A percentile compares a stretch with the other conserved stretches of the same genome.
Evolutionary conservation across 92 coral and sea anemone species (phyloP).

Genomic region (Palythoa caribaeorum): DNA sequence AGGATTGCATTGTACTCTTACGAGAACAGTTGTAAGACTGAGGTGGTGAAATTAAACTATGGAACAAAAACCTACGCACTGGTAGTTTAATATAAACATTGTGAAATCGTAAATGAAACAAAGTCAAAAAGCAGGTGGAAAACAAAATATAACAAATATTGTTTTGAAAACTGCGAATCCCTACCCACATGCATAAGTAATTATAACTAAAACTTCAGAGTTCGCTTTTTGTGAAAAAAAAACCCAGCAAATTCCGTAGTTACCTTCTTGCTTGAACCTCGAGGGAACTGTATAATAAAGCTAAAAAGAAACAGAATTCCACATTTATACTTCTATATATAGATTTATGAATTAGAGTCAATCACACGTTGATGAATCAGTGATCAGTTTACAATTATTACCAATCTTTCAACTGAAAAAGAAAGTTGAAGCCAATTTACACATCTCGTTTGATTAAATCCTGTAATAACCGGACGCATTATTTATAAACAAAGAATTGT

Average conservation of each 20-base stretch:
- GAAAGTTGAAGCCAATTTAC: not conserved
- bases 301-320: not conserved
- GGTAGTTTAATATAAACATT: too few relatives aligned
- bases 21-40: too few relatives aligned
- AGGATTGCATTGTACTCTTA: too few relatives aligned
- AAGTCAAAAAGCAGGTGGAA: not conserved
- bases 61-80: too few relatives aligned
- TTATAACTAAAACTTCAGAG: not conserved
- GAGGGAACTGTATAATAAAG: too few relatives aligned
- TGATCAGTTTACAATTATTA: not conserved
- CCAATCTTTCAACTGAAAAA: not conserved
- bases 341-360: not conserved
- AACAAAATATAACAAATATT: not conserved
- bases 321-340: not conserved
- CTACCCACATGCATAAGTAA: not conserved
- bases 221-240: too few relatives aligned
- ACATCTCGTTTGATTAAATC: not conserved
- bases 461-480: not conserved
- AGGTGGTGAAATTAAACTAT: too few relatives aligned
- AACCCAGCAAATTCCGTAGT: too few relatives aligned
- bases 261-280: too few relatives aligned
- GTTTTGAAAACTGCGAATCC: not conserved
- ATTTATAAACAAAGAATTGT: not conserved
- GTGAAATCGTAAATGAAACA: not conserved
- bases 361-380: not conserved